phyloP scores from a whole-genome alignment of 2,113 vertebrate genomes.

The Xenopus laevis region DNA sequence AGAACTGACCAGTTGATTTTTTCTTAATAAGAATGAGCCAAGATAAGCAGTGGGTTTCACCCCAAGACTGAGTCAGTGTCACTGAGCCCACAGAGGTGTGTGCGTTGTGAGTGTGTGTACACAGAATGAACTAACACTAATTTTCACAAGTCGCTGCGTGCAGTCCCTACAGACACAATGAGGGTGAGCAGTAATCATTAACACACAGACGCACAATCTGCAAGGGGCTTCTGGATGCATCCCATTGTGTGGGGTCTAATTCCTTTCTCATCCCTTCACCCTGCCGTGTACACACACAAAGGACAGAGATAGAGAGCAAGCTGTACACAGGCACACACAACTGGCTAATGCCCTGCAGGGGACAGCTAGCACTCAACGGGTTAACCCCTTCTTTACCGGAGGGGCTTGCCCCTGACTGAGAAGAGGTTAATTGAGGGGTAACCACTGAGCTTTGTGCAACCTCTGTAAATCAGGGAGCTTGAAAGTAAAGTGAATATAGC shows the following conservation, averaged over 20 bases:
- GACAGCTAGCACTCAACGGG: slow-evolving; percentile 29
- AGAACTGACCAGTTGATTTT: slow-evolving; percentile 10
- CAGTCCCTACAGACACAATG: slow-evolving; percentile 33
- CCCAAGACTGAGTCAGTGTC: slow-evolving; percentile 1
- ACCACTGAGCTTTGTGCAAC: slow-evolving; percentile 21
- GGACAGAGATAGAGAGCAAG: slow-evolving; percentile 22
- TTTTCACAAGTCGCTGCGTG: slow-evolving; percentile 41
- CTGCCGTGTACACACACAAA: slow-evolving; percentile 41
- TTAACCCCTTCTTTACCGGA: slow-evolving; percentile 39
- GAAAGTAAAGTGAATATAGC: no score
- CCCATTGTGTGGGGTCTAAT: slow-evolving; percentile 45
- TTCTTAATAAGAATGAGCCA: not conserved
- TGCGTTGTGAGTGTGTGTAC: slow-evolving; percentile 29
- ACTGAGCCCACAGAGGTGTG: not conserved
- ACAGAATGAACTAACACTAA: slow-evolving; percentile 45
- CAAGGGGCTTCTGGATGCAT: slow-evolving; percentile 25
- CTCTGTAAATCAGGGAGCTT: not conserved
- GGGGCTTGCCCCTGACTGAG: slow-evolving; percentile 31
- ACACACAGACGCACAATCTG: slow-evolving; percentile 37
- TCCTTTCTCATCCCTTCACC: slow-evolving; percentile 41
- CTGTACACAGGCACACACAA: slow-evolving; percentile 27
- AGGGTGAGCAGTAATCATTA: slow-evolving; percentile 44
- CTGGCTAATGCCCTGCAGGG: slow-evolving; percentile 35
- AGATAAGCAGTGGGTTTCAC: not conserved
- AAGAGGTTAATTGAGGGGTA: slow-evolving; percentile 45